Evolutionary conservation across 2,797 vertebrate genomes (phyloP), one percentile per base, ranked within the genome.

Genomic region (Gallinago stenura): DNA sequence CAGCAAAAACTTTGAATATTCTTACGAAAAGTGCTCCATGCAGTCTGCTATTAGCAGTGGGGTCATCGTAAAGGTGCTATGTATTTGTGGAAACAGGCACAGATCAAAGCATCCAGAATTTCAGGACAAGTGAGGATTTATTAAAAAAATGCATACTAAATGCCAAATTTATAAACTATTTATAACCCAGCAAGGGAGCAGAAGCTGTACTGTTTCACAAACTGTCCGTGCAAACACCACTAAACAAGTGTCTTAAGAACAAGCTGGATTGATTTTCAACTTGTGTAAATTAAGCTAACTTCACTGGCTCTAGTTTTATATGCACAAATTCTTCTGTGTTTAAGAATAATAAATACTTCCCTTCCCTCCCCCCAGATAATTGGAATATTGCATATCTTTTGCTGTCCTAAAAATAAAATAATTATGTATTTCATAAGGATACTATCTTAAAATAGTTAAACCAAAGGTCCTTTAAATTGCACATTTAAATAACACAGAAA

Each of bases 111-210:
- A 80, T 80, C 45, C 64, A 30, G 56, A 89, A 75, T 85, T 92
- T 57, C 75, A 89, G 81, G 64, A 92, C 78, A 83, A 83, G 75
- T 45, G 65, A 94, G 84, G 71, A 87, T 81, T 90, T 91, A 90
- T 94, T 95, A 3, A 95, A 93, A 97, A 92, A 65, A 37, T 0
- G 25, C 77, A 94, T 94, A 75, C 41, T 71, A 85, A 94, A 83
- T 66, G 18, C 25, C 76, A 89, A 71, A 95, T 95, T 77, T 39
- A 89, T 87, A 85, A 97, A 95, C 60, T 89, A 93, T 96, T 94
- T 88, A 95, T 96, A 90, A 71, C 22, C 20, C 43, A 85, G 33
- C 26, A 56, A 94, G 60, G 15, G 7, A 94, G n/a, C 7, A 94
- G 71, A 89, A 94, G 33, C 86, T 87, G 37, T 33, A 69, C 64